phyloP scores from a whole-genome alignment of 2,888 invertebrate species.

The Drosophila acutilabella region DNA sequence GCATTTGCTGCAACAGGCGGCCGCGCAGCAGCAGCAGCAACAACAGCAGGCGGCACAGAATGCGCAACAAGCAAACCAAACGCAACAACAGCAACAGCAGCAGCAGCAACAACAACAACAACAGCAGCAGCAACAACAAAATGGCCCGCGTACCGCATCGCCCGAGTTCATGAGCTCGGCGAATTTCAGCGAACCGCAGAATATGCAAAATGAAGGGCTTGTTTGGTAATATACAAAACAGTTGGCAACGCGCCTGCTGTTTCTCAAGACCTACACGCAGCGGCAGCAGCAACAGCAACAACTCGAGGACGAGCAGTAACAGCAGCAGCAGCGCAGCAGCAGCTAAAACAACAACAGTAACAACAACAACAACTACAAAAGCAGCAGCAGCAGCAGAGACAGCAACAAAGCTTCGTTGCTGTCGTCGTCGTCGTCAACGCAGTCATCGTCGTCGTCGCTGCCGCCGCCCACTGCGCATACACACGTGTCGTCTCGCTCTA shows the following conservation, averaged over 20 bases:
- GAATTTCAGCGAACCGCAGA: slow-evolving; percentile 89
- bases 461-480: slow-evolving; percentile 60
- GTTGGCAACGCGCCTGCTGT: slow-evolving; percentile 84
- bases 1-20: slow-evolving; percentile 77
- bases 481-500: slow-evolving; percentile 61
- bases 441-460: slow-evolving; percentile 30
- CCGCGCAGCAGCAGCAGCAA: slow-evolving; percentile 72
- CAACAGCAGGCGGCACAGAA: slow-evolving; percentile 73
- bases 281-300: slow-evolving; percentile 64
- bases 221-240: slow-evolving; percentile 88
- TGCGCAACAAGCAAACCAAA: slow-evolving; percentile 81
- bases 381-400: slow-evolving; percentile 27
- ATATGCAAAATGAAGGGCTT: slow-evolving; percentile 90
- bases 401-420: slow-evolving; percentile 49
- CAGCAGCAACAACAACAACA: slow-evolving; percentile 75
- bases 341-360: slow-evolving; percentile 33
- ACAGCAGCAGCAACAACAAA: slow-evolving; percentile 77
- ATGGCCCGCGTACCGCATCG: slow-evolving; percentile 90
- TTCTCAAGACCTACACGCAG: slow-evolving; percentile 80
- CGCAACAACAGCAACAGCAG: slow-evolving; percentile 54
- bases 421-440: slow-evolving; percentile 22
- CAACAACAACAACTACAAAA: slow-evolving; percentile 16
- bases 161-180: slow-evolving; percentile 90
- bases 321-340: slow-evolving; percentile 31
- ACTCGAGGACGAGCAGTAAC: slow-evolving; percentile 45